Conservation (phyloP, 2,113 vertebrate species). For the Sula dactylatra region DNA sequence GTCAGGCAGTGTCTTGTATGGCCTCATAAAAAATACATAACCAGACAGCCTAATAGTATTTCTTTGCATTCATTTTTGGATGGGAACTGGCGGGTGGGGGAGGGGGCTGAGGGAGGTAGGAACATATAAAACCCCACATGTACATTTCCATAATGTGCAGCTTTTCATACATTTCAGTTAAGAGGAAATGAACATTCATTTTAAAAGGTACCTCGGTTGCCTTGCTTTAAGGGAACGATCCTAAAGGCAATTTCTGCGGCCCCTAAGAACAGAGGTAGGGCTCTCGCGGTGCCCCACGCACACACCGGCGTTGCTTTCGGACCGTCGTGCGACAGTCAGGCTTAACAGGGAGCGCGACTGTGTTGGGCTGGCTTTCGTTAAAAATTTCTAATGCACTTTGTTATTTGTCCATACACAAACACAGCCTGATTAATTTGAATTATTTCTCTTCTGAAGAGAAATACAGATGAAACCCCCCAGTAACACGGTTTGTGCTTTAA, state of each 20-base stretch:
- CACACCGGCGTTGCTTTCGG: background rate
- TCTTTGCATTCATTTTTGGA: conserved; percentile 84
- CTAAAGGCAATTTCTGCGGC: background rate
- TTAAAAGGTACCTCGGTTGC: background rate
- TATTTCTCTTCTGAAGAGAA: conserved; percentile 37
- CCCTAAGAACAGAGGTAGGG: background rate
- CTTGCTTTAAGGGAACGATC: background rate
- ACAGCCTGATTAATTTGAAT: conserved; percentile 16
- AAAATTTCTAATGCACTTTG: background rate
- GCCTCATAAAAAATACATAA: conserved; percentile 88
- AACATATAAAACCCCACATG: background rate
- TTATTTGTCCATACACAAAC: background rate
- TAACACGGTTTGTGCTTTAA: background rate
- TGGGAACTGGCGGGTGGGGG: conserved; percentile 70
- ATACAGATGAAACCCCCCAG: background rate
- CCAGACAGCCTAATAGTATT: conserved; percentile 85
- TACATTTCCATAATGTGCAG: conserved; percentile 41
- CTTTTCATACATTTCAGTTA: conserved; percentile 10
- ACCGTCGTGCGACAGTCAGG: background rate
- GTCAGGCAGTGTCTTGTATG: conserved; percentile 83
- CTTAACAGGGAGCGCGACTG: conserved; percentile 9
- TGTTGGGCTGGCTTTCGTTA: background rate
- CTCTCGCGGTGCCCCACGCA: background rate
- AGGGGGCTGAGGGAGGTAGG: conserved; percentile 50
- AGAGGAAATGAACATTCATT: background rate